A percentile compares a stretch with the other conserved stretches of the same genome.
Evolutionary conservation across 92 coral and sea anemone genomes (phyloP).

Genomic region (Palythoa grandiflora): DNA sequence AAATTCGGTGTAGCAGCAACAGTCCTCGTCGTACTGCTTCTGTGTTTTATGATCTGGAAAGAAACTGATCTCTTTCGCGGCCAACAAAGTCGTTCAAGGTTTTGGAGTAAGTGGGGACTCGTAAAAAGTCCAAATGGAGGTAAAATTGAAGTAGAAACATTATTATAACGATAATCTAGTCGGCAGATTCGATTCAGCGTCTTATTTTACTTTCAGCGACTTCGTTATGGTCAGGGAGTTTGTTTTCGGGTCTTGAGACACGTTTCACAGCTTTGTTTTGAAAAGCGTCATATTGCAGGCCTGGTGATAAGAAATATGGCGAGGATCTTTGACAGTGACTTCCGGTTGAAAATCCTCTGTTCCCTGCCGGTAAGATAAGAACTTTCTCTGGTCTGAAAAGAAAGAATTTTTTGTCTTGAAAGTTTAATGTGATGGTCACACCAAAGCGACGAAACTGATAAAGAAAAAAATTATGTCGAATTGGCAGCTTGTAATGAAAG

Average conservation of each 20-base stretch:
- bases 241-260: not conserved
- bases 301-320: not conserved
- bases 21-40: slow-evolving; percentile 1
- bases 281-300: not conserved
- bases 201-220: slow-evolving; percentile 10
- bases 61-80: slow-evolving; percentile 23
- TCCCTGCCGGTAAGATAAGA: not conserved
- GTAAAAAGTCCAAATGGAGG: not conserved
- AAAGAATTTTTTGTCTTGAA: not conserved
- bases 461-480: not conserved
- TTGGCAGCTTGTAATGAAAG: not conserved
- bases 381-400: not conserved
- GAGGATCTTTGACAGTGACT: not conserved
- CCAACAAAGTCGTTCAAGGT: not conserved
- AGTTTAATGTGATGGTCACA: too few relatives aligned
- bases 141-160: not conserved
- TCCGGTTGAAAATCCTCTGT: not conserved
- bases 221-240: not conserved
- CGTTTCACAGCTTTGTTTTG: not conserved
- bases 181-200: slow-evolving; percentile 24
- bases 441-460: not conserved
- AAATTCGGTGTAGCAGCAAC: slow-evolving; percentile 30
- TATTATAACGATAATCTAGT: not conserved
- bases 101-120: slow-evolving; percentile 27
- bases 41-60: slow-evolving; percentile 44